Conservation (phyloP, 2,888 invertebrate species). For the Megalurothrips usitatus region DNA sequence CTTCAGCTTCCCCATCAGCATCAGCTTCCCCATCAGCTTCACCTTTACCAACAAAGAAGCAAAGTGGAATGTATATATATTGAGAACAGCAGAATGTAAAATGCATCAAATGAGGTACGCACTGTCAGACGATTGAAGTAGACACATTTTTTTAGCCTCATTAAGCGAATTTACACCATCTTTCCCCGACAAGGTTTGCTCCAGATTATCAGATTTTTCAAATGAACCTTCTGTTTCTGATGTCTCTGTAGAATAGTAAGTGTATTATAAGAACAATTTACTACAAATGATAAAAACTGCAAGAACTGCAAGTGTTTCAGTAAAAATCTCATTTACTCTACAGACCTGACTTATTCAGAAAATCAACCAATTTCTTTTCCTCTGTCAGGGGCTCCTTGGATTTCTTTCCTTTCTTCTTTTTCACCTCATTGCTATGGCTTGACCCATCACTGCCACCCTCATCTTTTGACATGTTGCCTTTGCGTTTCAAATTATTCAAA, state of each 20-base stretch:
- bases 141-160: neutral
- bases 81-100: neutral
- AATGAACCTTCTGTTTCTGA: neutral
- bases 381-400: neutral
- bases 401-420: neutral
- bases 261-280: neutral
- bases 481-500: neutral
- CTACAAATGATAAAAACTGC: neutral
- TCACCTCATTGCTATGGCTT: neutral
- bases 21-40: neutral
- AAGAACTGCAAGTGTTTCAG: too few relatives aligned
- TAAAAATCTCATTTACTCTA: neutral
- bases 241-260: neutral
- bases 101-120: neutral
- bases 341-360: neutral
- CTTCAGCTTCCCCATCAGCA: neutral
- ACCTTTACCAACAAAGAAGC: neutral
- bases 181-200: neutral
- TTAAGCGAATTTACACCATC: neutral
- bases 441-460: neutral
- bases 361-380: neutral
- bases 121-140: conserved; percentile 2
- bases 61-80: neutral
- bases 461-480: neutral
- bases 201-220: neutral